phyloP scores from a whole-genome alignment of 2,888 invertebrate genomes.

The Thymelicus acteon region DNA sequence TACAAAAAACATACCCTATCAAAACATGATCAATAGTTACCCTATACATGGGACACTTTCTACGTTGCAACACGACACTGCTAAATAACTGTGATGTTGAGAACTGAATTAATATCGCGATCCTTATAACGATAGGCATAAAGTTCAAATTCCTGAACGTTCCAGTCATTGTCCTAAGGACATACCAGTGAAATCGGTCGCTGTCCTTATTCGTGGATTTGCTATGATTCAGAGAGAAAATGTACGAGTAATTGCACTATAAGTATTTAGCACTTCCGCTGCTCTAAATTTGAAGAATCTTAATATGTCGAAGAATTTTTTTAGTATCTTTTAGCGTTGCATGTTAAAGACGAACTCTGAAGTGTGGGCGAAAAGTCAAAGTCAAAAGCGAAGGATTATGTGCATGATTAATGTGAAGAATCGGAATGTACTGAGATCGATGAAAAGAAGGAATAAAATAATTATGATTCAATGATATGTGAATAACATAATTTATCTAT shows the following conservation, averaged over 20 bases:
- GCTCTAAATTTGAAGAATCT: conserved; percentile 12
- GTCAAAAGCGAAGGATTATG: no score
- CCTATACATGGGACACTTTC: conserved; percentile 72
- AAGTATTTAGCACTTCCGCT: neutral
- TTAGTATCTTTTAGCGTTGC: no score
- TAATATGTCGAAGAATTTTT: neutral
- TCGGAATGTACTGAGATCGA: no score
- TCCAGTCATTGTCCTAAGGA: conserved; percentile 49
- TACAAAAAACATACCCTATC: conserved; percentile 8
- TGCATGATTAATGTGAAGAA: no score
- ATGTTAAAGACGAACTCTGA: no score
- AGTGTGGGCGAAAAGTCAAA: no score
- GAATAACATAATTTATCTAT: no score
- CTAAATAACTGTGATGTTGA: conserved; percentile 55
- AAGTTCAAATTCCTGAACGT: conserved; percentile 53
- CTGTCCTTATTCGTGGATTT: conserved; percentile 58
- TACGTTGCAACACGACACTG: conserved; percentile 61
- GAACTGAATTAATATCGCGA: conserved; percentile 37
- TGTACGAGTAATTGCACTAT: conserved; percentile 25
- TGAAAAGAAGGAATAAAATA: no score
- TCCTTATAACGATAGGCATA: conserved; percentile 53
- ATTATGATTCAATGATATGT: no score
- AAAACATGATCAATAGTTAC: conserved; percentile 49
- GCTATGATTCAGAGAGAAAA: conserved; percentile 43
- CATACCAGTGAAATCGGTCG: conserved; percentile 64